Evolutionary conservation across 2,113 vertebrate genomes (phyloP), one percentile per base, ranked within the genome.

Genomic region (Saguinus imperator): DNA sequence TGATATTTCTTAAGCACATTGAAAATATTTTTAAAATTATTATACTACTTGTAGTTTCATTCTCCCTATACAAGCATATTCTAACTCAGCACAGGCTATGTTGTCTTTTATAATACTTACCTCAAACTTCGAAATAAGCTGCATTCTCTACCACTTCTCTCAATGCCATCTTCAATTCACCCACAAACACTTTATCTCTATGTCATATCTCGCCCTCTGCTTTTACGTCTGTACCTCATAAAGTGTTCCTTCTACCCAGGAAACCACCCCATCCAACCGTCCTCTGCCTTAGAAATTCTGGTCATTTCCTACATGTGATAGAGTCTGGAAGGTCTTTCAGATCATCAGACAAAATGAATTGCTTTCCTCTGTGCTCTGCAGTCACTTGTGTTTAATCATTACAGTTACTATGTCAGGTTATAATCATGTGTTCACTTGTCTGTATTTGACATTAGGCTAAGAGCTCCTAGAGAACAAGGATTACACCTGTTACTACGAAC

Each of bases 1-100:
- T 68, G 32, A 61, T 64, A 6, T 73, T 76, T 79, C 50, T 77
- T 35, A 50, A 92, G 18, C 32, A 64, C 43, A 50, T 50, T 40
- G 43, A 73, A 94, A 95, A 68, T 48, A 87, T 20, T 83, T 64
- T 84, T 43, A 43, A 94, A 82, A 72, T 68, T 93, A 50, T 57
- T 66, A 37, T 17, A 35, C 48, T 16, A 43, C 12, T 50, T 76
- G 55, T 66, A 3, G 11, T 11, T 90, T 96, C 25, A 12, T 86
- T 82, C 50, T 82, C 21, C 32, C n/a, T 58, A 6, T 45, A 21
- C 20, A 50, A 57, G 77, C 79, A 57, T 55, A 76, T 93, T 29
- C 52, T 8, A 48, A 18, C 13, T 70, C 50, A 52, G 8, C 14
- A 75, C 27, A 66, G 25, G 80, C 32, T 23, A 57, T 7, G 79